Percentiles rank a stretch among this genome's conserved stretches.
phyloP scores from a whole-genome alignment of 2,113 vertebrate species.

The Erythrolamprus reginae region DNA sequence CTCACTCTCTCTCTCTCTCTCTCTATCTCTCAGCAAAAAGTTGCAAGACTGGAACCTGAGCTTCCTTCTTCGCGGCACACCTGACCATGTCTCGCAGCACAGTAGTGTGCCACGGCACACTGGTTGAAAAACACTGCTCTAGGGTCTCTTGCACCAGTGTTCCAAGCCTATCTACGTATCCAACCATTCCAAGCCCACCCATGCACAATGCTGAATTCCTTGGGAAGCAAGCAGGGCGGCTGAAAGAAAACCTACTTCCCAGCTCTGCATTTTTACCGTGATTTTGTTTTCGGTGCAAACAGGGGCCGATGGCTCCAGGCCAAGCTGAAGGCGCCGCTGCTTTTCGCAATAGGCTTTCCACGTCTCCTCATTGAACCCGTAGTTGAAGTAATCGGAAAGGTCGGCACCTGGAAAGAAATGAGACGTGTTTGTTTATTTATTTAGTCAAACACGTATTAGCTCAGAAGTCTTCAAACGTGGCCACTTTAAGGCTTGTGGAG shows the following conservation, averaged over 20 bases:
- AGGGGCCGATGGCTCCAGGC: conserved; percentile 59
- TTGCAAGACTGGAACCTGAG: too few species aligned
- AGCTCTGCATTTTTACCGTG: conserved; percentile 54
- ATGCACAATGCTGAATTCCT: not conserved
- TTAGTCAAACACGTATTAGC: too few species aligned
- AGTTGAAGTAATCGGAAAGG: conserved; percentile 75
- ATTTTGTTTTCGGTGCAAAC: conserved; percentile 68
- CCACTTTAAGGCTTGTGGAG: not conserved
- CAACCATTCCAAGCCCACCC: not conserved
- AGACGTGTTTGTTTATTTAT: not conserved
- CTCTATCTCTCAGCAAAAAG: too few species aligned
- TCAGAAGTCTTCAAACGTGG: too few species aligned
- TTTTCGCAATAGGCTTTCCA: conserved; percentile 78
- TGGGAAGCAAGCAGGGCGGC: not conserved
- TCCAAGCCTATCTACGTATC: too few species aligned
- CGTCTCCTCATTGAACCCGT: conserved; percentile 73
- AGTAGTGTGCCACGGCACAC: too few species aligned
- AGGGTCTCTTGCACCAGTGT: too few species aligned
- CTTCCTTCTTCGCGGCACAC: too few species aligned
- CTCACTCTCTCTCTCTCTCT: too few species aligned
- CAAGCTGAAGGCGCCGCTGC: conserved; percentile 69
- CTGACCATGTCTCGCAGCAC: too few species aligned
- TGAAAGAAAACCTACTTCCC: not conserved
- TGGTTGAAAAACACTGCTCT: too few species aligned
- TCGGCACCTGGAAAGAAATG: conserved; percentile 62